phyloP scores from a whole-genome alignment of 2,888 invertebrate species.

The Lasioglossum figueresi region DNA sequence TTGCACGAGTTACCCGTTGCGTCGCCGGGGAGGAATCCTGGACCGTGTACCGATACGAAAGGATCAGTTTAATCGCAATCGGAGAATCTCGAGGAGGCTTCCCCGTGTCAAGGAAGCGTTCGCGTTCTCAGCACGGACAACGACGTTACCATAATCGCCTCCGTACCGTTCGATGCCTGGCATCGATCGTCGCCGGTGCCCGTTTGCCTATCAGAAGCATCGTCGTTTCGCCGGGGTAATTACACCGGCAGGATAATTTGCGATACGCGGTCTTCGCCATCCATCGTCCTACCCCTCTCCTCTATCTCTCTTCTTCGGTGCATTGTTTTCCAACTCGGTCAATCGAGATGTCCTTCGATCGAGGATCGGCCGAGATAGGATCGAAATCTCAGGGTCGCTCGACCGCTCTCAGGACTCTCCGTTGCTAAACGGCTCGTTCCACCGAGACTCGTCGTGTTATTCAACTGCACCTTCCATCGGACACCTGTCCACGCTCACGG shows the following conservation, averaged over 20 bases:
- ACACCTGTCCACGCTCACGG: constrained; percentile 28
- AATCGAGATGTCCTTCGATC: constrained; percentile 82
- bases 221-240: constrained; percentile 73
- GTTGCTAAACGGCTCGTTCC: constrained; percentile 47
- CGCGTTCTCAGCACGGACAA: constrained; percentile 30
- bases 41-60: not conserved
- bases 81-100: not conserved
- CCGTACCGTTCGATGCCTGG: constrained; percentile 44
- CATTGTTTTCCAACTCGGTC: constrained; percentile 81
- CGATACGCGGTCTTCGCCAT: constrained; percentile 64
- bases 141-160: constrained; percentile 49
- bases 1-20: not conserved
- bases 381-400: constrained; percentile 79
- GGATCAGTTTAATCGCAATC: constrained; percentile 12
- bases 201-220: constrained; percentile 67
- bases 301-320: constrained; percentile 24
- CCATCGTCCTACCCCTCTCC: constrained; percentile 53
- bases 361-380: constrained; percentile 76
- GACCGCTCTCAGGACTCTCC: constrained; percentile 53
- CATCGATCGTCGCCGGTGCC: constrained; percentile 42
- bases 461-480: constrained; percentile 28
- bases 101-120: constrained; percentile 32
- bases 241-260: constrained; percentile 75
- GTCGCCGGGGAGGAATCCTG: not conserved
- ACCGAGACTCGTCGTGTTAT: constrained; percentile 34